phyloP scores from a whole-genome alignment of 2,113 vertebrate species.

The Genyomyrus donnyi region DNA sequence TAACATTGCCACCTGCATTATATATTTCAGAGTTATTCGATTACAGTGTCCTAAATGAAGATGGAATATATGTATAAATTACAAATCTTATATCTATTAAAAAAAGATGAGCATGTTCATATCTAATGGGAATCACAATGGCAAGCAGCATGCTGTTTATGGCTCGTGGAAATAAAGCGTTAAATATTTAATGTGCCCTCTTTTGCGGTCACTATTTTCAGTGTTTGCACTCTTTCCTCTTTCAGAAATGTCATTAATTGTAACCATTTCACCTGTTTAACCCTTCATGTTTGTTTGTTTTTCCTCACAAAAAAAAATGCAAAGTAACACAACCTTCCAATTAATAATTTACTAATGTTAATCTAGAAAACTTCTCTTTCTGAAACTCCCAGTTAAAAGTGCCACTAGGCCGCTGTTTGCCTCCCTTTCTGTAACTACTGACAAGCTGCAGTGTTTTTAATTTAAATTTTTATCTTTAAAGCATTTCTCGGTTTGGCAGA shows the following conservation, averaged over 20 bases:
- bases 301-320: not conserved
- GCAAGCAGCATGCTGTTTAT: not conserved
- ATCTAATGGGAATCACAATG: not conserved
- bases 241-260: not conserved
- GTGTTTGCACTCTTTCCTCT: not conserved
- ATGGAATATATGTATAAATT: conserved; percentile 5
- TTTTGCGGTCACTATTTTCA: not conserved
- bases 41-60: not conserved
- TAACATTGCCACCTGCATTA: not conserved
- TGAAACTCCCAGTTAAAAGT: not conserved
- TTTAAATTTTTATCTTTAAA: conserved; percentile 1
- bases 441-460: not conserved
- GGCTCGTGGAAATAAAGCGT: not conserved
- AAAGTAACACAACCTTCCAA: conserved; percentile 10
- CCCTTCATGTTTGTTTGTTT: not conserved
- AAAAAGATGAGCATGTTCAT: not conserved
- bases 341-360: not conserved
- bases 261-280: not conserved
- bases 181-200: not conserved
- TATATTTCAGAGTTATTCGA: not conserved
- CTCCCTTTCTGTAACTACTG: not conserved
- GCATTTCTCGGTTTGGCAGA: conserved; percentile 1
- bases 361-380: not conserved
- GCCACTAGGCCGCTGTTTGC: not conserved
- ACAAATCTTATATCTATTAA: conserved; percentile 8